These are phyloP conservation scores for Sinohyriopsis cumingii DNA, from an alignment of 2,888 invertebrate genomes.

Conservation along the genomic window DNA sequence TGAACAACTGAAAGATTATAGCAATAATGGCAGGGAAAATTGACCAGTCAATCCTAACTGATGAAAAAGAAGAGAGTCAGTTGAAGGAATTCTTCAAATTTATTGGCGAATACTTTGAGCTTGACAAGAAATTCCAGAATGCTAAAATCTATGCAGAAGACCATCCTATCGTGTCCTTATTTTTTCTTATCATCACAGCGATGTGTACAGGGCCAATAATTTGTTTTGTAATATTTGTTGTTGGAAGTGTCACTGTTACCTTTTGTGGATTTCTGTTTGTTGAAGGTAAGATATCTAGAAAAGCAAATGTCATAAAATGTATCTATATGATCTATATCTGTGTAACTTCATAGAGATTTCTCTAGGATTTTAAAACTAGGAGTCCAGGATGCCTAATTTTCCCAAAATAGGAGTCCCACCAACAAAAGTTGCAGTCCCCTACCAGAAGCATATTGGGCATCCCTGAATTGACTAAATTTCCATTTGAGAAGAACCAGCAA, in stretches of 20 bases:
- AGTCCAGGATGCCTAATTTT: no score
- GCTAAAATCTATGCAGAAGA: conserved; percentile 40
- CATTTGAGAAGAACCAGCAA: no score
- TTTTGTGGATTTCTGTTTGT: conserved; percentile 54
- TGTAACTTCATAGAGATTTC: no score
- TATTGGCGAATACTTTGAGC: conserved; percentile 41
- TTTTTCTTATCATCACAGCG: conserved; percentile 42
- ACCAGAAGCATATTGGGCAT: no score
- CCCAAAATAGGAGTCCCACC: no score
- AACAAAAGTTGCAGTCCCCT: no score
- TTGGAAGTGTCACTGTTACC: conserved; percentile 45
- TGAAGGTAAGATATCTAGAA: conserved; percentile 47
- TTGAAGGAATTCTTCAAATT: conserved; percentile 25
- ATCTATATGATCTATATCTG: no score
- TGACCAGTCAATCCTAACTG: not conserved
- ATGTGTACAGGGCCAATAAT: conserved; percentile 57
- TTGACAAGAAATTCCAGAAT: conserved; percentile 36
- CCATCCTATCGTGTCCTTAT: conserved; percentile 53
- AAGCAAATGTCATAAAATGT: not conserved
- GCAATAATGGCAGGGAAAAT: not conserved
- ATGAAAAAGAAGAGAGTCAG: conserved; percentile 20
- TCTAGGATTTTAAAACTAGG: no score
- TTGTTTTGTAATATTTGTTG: conserved; percentile 49
- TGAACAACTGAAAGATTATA: no score
- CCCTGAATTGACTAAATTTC: no score